Evolutionary conservation across 2,888 invertebrate species (phyloP), one percentile per base, ranked within the genome.

Genomic region (Bembecia ichneumoniformis): DNA sequence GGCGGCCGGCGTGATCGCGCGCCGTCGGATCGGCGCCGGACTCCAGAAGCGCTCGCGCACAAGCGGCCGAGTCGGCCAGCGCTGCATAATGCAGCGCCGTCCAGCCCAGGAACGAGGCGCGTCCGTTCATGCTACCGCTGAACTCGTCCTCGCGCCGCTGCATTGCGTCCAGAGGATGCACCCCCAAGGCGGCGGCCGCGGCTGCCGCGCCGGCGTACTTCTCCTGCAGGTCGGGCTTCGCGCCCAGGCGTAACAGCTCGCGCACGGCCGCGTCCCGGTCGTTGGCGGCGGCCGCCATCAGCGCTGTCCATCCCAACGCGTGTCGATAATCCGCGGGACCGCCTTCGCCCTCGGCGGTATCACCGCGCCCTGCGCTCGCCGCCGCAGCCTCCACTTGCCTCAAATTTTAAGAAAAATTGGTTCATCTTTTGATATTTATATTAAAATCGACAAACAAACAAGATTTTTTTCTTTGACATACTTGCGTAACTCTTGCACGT

Each of bases 31-130:
- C 90, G 2, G 93, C 93, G 54, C 95, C 95, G 59, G 88, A 89
- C 52, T 92, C 90, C 10, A 96, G 78, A 48, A 96, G 86, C 40
- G 90, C 77, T 63, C 89, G 82, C 4, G 93, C 90, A 36, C 91
- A 88, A 16, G 87, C 87, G 3, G 86, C 65, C 57, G 92, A 91
- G 79, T 96, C 93, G 1, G 91, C 89, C 45, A 97, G 82, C 48
- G 92, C 94, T 9, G 96, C 96, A 86, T 97, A 97, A 78, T 97
- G 96, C 56, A 97, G 87, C 47, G 96, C 91, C 50, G 96, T 96
- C 80, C 95, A 96, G 35, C 95, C 96, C 57, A 91, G 88, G 77
- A 95, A 96, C 7, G 92, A 92, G 1, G 93, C 94, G 62, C 91
- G 89, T 60, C 89, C 90, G 67, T 91, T 92, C 72, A 93, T 87